Evolutionary conservation across 2,888 invertebrate genomes (phyloP).

Genomic region (Stramonita haemastoma): DNA sequence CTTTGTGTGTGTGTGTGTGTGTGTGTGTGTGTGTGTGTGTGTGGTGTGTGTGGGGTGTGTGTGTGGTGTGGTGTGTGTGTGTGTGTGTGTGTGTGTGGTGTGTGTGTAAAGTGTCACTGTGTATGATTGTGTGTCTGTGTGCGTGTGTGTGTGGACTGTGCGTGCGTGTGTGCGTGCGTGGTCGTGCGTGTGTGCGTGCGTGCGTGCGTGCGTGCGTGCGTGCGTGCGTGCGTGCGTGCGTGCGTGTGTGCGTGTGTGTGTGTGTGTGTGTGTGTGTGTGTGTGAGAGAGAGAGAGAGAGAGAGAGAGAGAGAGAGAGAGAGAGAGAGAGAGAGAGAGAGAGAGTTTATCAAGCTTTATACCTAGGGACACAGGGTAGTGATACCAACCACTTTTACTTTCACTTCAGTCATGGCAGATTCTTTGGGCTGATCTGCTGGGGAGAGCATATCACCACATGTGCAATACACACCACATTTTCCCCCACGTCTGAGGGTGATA

Average conservation of each 20-base stretch:
- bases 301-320: not conserved
- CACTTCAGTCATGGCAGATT: too few species aligned
- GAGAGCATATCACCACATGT: too few species aligned
- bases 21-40: not conserved
- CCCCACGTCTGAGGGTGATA: too few species aligned
- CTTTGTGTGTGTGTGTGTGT: not conserved
- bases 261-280: not conserved
- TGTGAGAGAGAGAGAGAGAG: not conserved
- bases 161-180: not conserved
- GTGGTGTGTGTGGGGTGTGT: not conserved
- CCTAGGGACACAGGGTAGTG: too few species aligned
- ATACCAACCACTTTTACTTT: too few species aligned
- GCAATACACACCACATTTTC: too few species aligned
- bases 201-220: not conserved
- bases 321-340: not conserved
- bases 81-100: not conserved
- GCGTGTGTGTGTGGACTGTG: not conserved
- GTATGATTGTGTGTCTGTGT: not conserved
- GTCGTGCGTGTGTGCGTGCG: too few species aligned
- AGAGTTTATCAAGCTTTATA: not conserved
- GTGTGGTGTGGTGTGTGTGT: not conserved
- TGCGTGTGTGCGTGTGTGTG: not conserved
- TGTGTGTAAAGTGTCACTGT: too few species aligned
- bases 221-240: not conserved
- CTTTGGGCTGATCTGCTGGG: too few species aligned